Evolutionary conservation across 2,113 vertebrate genomes (phyloP).

Genomic region (Rostratula benghalensis): DNA sequence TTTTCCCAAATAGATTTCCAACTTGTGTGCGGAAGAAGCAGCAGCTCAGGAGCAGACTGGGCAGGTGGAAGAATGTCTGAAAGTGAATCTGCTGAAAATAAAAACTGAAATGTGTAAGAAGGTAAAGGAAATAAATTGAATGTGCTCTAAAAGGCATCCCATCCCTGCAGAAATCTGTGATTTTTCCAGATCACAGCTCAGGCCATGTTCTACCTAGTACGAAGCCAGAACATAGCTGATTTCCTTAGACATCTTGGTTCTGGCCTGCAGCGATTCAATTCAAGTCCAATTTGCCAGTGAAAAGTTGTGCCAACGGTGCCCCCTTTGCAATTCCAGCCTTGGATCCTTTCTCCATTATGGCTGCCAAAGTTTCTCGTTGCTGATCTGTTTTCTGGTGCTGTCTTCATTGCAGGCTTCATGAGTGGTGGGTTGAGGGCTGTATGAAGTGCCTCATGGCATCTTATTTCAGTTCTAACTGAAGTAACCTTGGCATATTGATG

Average conservation of each 20-base stretch:
- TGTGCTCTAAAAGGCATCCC: not conserved
- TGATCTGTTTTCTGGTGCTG: not conserved
- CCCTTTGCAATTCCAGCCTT: not conserved
- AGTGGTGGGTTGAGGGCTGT: not conserved
- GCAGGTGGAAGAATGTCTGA: slow-evolving; percentile 97
- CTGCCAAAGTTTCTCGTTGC: not conserved
- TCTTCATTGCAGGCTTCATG: not conserved
- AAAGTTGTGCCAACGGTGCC: not conserved
- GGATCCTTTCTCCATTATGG: not conserved
- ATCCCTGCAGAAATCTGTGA: not conserved
- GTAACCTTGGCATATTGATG: not conserved
- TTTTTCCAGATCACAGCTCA: not conserved
- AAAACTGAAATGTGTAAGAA: slow-evolving; percentile 91
- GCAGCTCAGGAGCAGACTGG: slow-evolving; percentile 97
- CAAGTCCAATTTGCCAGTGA: not conserved
- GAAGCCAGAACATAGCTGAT: not conserved
- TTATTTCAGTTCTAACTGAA: not conserved
- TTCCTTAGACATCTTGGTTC: not conserved
- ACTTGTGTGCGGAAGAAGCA: slow-evolving; percentile 91
- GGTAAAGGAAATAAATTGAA: slow-evolving; percentile 70
- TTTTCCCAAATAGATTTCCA: slow-evolving; percentile 82
- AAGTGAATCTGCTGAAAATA: slow-evolving; percentile 95
- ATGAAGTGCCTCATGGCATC: not conserved
- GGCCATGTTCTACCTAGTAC: not conserved
- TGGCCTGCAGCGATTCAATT: not conserved